phyloP scores from a whole-genome alignment of 2,888 invertebrate genomes.

The Neoascia interrupta region DNA sequence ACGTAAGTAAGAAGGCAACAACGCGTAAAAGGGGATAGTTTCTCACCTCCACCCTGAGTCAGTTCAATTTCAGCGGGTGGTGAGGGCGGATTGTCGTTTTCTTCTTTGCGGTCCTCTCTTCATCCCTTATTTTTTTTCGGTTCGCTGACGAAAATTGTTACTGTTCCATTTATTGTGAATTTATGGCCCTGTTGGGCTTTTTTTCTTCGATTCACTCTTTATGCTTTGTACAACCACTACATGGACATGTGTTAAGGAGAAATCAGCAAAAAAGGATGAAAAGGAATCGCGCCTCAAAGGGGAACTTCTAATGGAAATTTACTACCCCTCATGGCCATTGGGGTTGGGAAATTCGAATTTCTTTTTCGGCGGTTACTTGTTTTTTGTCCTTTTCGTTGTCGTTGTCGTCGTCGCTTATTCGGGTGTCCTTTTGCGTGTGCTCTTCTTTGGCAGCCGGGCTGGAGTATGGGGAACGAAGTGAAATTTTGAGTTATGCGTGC shows the following conservation, averaged over 20 bases:
- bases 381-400: slow-evolving; percentile 32
- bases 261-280: slow-evolving; percentile 34
- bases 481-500: slow-evolving; percentile 69
- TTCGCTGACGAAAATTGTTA: slow-evolving; percentile 64
- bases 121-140: slow-evolving; percentile 37
- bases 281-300: slow-evolving; percentile 33
- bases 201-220: slow-evolving; percentile 33
- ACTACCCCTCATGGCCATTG: slow-evolving; percentile 44
- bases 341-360: slow-evolving; percentile 32
- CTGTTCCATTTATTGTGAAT: slow-evolving; percentile 62
- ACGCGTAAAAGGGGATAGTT: slow-evolving; percentile 63
- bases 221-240: slow-evolving; percentile 37
- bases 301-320: slow-evolving; percentile 55
- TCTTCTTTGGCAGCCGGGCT: slow-evolving; percentile 1
- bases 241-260: slow-evolving; percentile 40
- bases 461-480: slow-evolving; percentile 22
- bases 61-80: slow-evolving; percentile 1
- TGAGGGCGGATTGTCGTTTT: slow-evolving; percentile 13
- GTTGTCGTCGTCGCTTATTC: neutral
- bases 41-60: slow-evolving; percentile 13
- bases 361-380: slow-evolving; percentile 54
- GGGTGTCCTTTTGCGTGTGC: slow-evolving; percentile 29
- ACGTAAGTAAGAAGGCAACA: slow-evolving; percentile 49
- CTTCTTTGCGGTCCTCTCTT: slow-evolving; percentile 6
- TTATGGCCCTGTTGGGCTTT: slow-evolving; percentile 35